Base-by-base conservation (phyloP, 2,113 vertebrate genomes). In the Callipepla californica region DNA sequence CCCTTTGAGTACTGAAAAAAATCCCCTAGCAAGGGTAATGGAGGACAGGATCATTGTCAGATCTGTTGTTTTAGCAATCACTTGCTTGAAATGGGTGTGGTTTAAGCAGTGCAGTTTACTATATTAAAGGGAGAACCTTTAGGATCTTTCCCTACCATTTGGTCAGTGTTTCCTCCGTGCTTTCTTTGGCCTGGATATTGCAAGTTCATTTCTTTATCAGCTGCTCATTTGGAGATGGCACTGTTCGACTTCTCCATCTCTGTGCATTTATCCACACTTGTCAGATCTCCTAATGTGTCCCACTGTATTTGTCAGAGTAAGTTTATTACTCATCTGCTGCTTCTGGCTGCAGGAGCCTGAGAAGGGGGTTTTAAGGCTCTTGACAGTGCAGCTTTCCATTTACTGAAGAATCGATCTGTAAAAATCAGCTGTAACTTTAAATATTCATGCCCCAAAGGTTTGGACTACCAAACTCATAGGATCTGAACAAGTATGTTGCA, bases 21-120 rank as follows among this genome's bases (percentile, higher is more conserved):
- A 61, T 91, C 36, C 85, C 75, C 70, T 77, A 80, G 84, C 94
- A 83, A 34, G 86, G 44, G 50, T 76, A 61, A 69, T 88, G 76
- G 82, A 40, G 1, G 82, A n/a, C 80, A 74, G 48, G 61, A 80
- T 74, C 80, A 81, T 86, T 89, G 70, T 93, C 44, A 25, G 32
- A 45, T 94, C 89, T 51, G 1, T 48, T 80, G 63, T 45, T 30
- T 93, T 87, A 92, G 62, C 42, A 85, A 16, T 26, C 47, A 26
- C 53, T 95, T 96, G 48, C 87, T 92, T 79, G 51, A 88, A 91
- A 90, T 38, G 34, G 38, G 26, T 78, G 44, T 95, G 26, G 69
- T 81, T 86, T 67, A 68, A 78, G 73, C 48, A 81, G 30, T 25
- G 53, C 62, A 83, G 4, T 84, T 67, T 58, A 55, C 72, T 73